Evolutionary conservation across 2,113 vertebrate species (phyloP).

Genomic region (Ammodytes dubius): DNA sequence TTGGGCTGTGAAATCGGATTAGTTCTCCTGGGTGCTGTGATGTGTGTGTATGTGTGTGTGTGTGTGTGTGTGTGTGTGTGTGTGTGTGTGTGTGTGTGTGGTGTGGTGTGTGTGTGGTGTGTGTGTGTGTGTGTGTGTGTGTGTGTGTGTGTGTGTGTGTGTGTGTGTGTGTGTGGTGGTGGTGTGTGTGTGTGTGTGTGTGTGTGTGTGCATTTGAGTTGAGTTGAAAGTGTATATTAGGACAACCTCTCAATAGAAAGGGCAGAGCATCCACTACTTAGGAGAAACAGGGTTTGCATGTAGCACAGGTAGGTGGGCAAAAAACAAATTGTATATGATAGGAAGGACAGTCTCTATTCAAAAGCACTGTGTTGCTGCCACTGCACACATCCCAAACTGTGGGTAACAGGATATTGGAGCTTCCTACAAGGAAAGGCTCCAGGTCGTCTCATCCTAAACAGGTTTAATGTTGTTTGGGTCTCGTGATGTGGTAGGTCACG

Average conservation of each 20-base stretch:
- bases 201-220: no score
- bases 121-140: background rate
- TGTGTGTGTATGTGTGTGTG: constrained; percentile 11
- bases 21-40: constrained; percentile 33
- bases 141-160: constrained; percentile 11
- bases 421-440: constrained; percentile 29
- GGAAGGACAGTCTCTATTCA: background rate
- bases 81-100: background rate
- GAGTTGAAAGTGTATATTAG: background rate
- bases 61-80: constrained; percentile 4
- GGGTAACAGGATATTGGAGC: constrained; percentile 53
- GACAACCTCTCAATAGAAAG: constrained; percentile 6
- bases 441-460: constrained; percentile 43
- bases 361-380: background rate
- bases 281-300: constrained; percentile 1
- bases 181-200: background rate
- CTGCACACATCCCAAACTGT: constrained; percentile 39
- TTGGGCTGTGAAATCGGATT: constrained; percentile 65
- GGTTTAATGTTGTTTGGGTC: constrained; percentile 44
- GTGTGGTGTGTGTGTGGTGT: background rate
- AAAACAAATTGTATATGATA: background rate
- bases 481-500: constrained; percentile 45
- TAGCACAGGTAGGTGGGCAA: background rate
- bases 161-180: constrained; percentile 6
- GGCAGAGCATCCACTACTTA: background rate